Conservation (phyloP, 2,113 vertebrate species). For the Octodon degus region DNA sequence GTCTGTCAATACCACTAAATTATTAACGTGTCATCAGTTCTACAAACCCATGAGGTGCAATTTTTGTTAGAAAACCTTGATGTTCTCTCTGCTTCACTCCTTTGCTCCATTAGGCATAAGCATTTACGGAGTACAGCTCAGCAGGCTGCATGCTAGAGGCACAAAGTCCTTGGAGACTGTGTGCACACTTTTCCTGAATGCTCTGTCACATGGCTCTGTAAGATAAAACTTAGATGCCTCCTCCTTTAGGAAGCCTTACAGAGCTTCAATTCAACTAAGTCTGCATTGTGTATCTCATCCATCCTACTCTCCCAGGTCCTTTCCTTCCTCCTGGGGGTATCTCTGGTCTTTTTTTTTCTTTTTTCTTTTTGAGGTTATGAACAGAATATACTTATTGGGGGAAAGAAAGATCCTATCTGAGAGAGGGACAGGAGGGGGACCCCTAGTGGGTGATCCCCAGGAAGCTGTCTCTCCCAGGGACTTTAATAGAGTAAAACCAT, state of each 20-base stretch:
- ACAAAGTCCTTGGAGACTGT: background rate
- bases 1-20: conserved; percentile 13
- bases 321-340: too few relatives aligned
- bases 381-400: too few relatives aligned
- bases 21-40: background rate
- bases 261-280: background rate
- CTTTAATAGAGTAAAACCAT: too few relatives aligned
- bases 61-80: background rate
- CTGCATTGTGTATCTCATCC: background rate
- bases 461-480: too few relatives aligned
- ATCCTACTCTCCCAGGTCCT: accelerated
- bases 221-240: background rate
- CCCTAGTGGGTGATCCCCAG: too few relatives aligned
- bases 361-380: too few relatives aligned
- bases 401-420: too few relatives aligned
- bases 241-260: background rate
- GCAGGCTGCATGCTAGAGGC: background rate
- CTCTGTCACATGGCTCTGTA: background rate
- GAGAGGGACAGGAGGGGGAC: too few relatives aligned
- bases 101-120: background rate
- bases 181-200: background rate
- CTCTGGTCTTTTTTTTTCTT: background rate
- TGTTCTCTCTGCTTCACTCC: background rate
- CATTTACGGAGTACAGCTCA: background rate
- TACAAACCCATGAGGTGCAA: background rate